Evolutionary conservation across 2,797 vertebrate species (phyloP).

Genomic region (Anguilla pacifica): DNA sequence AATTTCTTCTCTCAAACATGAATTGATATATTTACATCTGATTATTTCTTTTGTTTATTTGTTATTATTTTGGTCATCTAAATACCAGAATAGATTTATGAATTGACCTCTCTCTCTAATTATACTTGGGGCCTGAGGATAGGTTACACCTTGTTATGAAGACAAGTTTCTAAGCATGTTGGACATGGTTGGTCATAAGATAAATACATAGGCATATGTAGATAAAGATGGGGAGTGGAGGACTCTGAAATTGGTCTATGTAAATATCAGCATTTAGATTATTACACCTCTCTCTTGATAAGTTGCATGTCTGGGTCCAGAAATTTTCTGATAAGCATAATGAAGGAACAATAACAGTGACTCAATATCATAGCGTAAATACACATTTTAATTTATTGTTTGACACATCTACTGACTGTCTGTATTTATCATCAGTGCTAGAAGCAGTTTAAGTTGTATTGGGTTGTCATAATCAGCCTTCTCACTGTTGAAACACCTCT

Average conservation of each 20-base stretch:
- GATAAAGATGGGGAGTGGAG: too few species aligned
- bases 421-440: neutral
- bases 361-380: neutral
- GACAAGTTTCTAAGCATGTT: too few species aligned
- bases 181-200: too few species aligned
- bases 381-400: neutral
- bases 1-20: neutral
- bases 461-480: neutral
- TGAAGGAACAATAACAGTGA: neutral
- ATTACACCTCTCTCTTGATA: neutral
- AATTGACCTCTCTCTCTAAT: neutral
- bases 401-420: neutral
- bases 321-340: neutral
- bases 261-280: neutral
- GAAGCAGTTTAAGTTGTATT: neutral
- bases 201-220: too few species aligned
- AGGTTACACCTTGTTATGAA: too few species aligned
- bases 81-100: neutral
- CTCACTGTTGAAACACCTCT: neutral
- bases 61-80: neutral
- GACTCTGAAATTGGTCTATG: neutral
- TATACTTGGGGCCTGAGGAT: neutral
- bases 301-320: neutral
- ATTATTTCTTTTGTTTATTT: neutral
- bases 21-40: too few species aligned